Percentiles rank a stretch among this genome's conserved stretches.
phyloP scores from a whole-genome alignment of 2,113 vertebrate species.

The Eudyptes chrysolophus region DNA sequence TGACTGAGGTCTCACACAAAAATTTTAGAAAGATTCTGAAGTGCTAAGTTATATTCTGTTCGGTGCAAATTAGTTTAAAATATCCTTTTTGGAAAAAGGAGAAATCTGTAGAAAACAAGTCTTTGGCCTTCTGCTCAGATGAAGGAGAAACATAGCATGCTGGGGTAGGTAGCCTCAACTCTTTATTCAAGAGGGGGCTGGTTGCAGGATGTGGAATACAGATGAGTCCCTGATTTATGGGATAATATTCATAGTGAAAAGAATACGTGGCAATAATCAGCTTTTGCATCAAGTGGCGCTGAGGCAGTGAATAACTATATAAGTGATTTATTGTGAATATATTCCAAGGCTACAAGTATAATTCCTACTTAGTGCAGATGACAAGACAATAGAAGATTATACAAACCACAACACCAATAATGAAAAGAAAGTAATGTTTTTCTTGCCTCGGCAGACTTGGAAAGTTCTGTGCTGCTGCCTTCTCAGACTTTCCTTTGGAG shows the following conservation, averaged over 20 bases:
- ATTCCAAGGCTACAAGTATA: background rate
- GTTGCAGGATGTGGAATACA: background rate
- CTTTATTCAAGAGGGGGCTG: background rate
- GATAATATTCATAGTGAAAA: constrained; percentile 11
- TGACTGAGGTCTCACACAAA: background rate
- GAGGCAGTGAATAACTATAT: background rate
- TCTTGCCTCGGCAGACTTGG: constrained; percentile 55
- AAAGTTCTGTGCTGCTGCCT: constrained; percentile 51
- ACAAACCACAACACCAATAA: constrained; percentile 54
- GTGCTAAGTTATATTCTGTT: background rate
- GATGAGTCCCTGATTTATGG: constrained; percentile 14
- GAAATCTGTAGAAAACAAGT: background rate
- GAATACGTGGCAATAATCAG: constrained; percentile 19
- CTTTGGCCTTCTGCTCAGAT: constrained; percentile 58
- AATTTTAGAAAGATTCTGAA: background rate
- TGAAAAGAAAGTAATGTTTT: constrained; percentile 39
- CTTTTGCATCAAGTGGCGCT: constrained; percentile 19
- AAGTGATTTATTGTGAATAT: constrained; percentile 18
- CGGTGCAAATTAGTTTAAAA: background rate
- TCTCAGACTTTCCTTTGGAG: constrained; percentile 60
- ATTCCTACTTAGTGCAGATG: constrained; percentile 17
- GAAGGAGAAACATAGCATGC: constrained; percentile 52
- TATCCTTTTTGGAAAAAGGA: background rate
- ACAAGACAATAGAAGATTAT: constrained; percentile 65
- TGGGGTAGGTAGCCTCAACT: background rate